Evolutionary conservation across 2,797 vertebrate species (phyloP).

Genomic region (Rhinatrema bivittatum): DNA sequence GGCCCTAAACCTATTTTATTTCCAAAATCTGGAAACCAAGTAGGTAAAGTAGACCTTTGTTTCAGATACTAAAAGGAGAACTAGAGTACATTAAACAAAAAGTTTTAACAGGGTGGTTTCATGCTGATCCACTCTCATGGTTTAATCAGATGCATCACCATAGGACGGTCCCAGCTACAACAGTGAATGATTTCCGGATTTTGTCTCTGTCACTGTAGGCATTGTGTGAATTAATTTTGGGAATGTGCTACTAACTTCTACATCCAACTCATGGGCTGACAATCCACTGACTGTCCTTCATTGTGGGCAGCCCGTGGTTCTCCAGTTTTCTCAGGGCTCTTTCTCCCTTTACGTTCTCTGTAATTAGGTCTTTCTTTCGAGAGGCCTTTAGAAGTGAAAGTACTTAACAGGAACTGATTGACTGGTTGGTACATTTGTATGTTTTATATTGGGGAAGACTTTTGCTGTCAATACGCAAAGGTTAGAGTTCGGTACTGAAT

Average conservation of each 20-base stretch:
- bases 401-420: slow-evolving; percentile 17
- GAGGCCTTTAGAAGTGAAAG: slow-evolving; percentile 13
- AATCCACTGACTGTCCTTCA: slow-evolving; percentile 5
- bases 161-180: slow-evolving; percentile 1
- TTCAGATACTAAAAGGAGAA: no score
- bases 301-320: not conserved
- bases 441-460: slow-evolving; percentile 17
- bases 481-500: slow-evolving; percentile 28
- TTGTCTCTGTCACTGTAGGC: not conserved
- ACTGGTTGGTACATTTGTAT: slow-evolving; percentile 8
- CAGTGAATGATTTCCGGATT: slow-evolving; percentile 6
- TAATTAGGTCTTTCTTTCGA: slow-evolving; percentile 20
- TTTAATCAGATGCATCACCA: slow-evolving; percentile 5
- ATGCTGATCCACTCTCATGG: not conserved
- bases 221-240: not conserved
- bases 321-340: slow-evolving; percentile 10
- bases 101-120: not conserved
- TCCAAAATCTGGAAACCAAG: no score
- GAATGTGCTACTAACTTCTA: slow-evolving; percentile 14
- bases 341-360: slow-evolving; percentile 10
- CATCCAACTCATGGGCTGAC: slow-evolving; percentile 14
- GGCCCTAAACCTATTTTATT: no score
- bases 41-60: no score
- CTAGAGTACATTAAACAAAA: not conserved
- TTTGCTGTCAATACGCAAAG: slow-evolving; percentile 29